Percentiles rank a stretch among this genome's conserved stretches.
Evolutionary conservation across 2,888 invertebrate genomes (phyloP).

Genomic region (Xanthostigma xanthostigma): DNA sequence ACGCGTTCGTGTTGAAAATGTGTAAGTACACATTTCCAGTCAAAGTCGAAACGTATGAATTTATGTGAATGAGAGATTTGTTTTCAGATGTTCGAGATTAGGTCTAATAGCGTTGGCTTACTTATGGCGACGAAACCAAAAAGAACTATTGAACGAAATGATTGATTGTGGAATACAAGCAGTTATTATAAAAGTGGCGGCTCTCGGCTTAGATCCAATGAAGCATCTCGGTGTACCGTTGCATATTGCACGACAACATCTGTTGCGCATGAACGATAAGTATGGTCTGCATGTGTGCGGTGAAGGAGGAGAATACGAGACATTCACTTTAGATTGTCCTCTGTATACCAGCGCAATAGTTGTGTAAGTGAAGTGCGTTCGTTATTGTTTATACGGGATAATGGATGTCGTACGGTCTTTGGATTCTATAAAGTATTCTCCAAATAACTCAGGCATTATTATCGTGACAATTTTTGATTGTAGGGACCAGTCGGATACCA

Average conservation of each 20-base stretch:
- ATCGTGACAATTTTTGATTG: constrained; percentile 15
- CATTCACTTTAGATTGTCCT: constrained; percentile 93
- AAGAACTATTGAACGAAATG: constrained; percentile 91
- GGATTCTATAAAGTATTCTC: too few relatives aligned
- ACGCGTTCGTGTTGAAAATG: constrained; percentile 92
- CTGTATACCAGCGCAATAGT: constrained; percentile 80
- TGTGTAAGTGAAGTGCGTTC: constrained; percentile 52
- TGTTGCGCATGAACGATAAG: constrained; percentile 79
- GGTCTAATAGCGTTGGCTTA: constrained; percentile 81
- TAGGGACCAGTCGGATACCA: constrained; percentile 73
- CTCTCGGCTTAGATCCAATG: constrained; percentile 74
- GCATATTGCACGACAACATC: constrained; percentile 71
- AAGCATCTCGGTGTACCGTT: constrained; percentile 79
- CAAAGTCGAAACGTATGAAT: background rate
- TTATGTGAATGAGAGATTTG: background rate
- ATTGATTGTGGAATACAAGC: constrained; percentile 84
- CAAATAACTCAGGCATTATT: too few relatives aligned
- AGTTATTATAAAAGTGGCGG: constrained; percentile 94
- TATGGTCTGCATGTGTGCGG: constrained; percentile 94
- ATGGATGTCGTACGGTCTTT: background rate
- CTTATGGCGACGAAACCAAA: constrained; percentile 92
- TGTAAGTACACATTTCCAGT: constrained; percentile 47
- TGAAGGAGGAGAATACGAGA: constrained; percentile 98
- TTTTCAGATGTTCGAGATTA: constrained; percentile 71
- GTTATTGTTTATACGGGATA: constrained; percentile 2